These are phyloP conservation scores for Drosophila vallismaia DNA, from an alignment of 2,888 invertebrate species.

Conservation along the genomic window DNA sequence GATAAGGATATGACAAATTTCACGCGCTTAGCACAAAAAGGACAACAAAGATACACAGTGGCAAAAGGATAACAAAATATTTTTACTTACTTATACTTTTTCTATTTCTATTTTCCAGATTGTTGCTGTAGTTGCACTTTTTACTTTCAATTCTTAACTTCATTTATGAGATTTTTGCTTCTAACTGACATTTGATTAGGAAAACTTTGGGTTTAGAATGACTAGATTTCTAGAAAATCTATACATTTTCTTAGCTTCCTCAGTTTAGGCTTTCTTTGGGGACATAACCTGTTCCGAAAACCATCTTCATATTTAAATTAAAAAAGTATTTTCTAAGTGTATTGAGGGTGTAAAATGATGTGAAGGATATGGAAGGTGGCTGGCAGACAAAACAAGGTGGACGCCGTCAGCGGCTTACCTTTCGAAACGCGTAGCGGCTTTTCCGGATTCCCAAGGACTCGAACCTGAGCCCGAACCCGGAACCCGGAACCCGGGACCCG, in stretches of 20 bases:
- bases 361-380: constrained; percentile 6
- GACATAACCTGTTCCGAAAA: no score
- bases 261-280: no score
- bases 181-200: neutral
- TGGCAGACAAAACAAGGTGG: constrained; percentile 49
- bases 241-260: no score
- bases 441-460: constrained; percentile 43
- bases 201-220: neutral
- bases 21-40: constrained; percentile 54
- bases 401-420: constrained; percentile 74
- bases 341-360: neutral
- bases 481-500: constrained; percentile 31
- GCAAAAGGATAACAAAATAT: neutral
- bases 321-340: constrained; percentile 1
- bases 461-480: constrained; percentile 1
- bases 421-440: constrained; percentile 38
- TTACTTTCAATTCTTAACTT: neutral
- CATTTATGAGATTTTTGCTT: neutral
- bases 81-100: neutral
- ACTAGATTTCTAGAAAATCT: no score
- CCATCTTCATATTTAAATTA: no score
- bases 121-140: neutral
- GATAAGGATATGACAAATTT: constrained; percentile 78
- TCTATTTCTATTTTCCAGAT: neutral
- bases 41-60: constrained; percentile 21